phyloP scores from a whole-genome alignment of 2,888 invertebrate genomes.

The Mimas tiliae region DNA sequence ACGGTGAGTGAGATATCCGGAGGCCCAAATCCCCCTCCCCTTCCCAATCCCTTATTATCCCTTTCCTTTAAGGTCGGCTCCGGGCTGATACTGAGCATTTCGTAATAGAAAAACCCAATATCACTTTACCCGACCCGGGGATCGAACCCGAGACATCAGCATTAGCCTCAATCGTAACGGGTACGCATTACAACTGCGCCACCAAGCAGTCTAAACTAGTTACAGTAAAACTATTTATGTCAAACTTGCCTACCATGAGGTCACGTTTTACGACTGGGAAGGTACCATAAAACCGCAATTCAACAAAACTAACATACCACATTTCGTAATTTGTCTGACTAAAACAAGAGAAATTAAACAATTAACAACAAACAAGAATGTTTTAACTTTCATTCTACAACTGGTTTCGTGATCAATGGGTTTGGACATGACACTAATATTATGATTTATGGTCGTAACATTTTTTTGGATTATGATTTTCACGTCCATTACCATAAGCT shows the following conservation, averaged over 20 bases:
- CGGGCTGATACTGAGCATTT: no score
- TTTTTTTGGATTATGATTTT: slow-evolving; percentile 1
- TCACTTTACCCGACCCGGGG: no score
- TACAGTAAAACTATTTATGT: not conserved
- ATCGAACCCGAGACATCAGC: no score
- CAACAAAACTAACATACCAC: not conserved
- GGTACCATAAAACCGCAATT: not conserved
- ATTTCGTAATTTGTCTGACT: not conserved
- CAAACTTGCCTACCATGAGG: no score
- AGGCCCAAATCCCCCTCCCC: no score
- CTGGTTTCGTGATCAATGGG: slow-evolving; percentile 14
- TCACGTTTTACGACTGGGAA: not conserved
- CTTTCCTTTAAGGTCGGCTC: no score
- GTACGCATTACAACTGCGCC: no score
- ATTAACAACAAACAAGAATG: slow-evolving; percentile 14
- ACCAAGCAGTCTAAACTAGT: no score
- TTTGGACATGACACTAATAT: slow-evolving; percentile 5
- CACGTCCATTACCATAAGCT: not conserved
- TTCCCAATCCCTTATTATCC: no score
- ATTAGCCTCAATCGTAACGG: no score
- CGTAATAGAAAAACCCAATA: no score
- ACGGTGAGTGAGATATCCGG: no score
- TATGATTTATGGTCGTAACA: not conserved
- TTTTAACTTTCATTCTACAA: slow-evolving; percentile 18
- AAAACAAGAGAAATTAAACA: slow-evolving; percentile 16